phyloP scores from a whole-genome alignment of 2,113 vertebrate genomes.

The Seriola quinqueradiata region DNA sequence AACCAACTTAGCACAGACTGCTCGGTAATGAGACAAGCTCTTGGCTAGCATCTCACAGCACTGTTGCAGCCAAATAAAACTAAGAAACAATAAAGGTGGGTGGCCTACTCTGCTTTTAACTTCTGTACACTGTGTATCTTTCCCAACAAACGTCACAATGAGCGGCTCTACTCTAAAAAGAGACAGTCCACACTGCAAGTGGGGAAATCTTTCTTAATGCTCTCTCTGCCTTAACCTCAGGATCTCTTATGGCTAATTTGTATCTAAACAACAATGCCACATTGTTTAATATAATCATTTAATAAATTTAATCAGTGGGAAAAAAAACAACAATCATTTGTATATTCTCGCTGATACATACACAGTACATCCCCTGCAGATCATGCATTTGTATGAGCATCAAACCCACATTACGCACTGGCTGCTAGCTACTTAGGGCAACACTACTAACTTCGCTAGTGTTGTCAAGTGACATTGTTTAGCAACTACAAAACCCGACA shows the following conservation, averaged over 20 bases:
- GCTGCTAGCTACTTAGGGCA: slow-evolving; percentile 6
- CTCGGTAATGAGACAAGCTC: slow-evolving; percentile 45
- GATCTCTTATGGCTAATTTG: not conserved
- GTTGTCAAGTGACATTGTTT: slow-evolving; percentile 9
- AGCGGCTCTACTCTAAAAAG: slow-evolving; percentile 19
- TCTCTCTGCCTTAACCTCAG: not conserved
- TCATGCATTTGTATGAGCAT: not conserved
- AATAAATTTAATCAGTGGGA: not conserved
- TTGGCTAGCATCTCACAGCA: slow-evolving; percentile 37
- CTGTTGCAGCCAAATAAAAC: slow-evolving; percentile 54
- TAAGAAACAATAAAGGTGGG: slow-evolving; percentile 67
- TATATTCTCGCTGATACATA: not conserved
- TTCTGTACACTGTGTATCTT: slow-evolving; percentile 13
- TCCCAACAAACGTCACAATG: slow-evolving; percentile 13
- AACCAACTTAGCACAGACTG: slow-evolving; percentile 34
- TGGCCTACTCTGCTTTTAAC: slow-evolving; percentile 41
- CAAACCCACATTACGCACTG: not conserved
- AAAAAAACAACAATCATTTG: not conserved
- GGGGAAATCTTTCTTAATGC: not conserved
- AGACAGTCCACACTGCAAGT: not conserved
- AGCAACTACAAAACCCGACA: not conserved
- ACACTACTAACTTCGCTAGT: slow-evolving; percentile 12
- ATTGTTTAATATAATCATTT: not conserved
- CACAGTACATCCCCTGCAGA: not conserved
- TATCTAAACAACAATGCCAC: not conserved